Base-by-base conservation (phyloP, 2,113 vertebrate species). In the Sapayoa aenigma region DNA sequence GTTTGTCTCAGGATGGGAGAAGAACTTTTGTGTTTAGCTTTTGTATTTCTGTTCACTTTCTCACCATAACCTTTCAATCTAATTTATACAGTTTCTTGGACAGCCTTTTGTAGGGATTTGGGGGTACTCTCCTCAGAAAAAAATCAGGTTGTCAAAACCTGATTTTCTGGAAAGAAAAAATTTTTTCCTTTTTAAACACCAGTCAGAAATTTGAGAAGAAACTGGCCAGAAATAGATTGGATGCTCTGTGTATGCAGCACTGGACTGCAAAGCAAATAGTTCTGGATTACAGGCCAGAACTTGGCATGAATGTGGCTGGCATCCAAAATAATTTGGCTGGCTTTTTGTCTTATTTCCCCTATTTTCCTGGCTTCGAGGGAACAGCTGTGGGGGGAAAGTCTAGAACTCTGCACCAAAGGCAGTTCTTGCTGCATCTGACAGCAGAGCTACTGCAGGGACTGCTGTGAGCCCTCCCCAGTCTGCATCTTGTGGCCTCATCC, bases 381-480 rank as follows among this genome's bases (percentile, higher is more conserved):
- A 31, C 28, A 53, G 23, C 20, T 59, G 7, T 12, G 14, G 18
- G 10, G 30, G 8, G 2, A 2, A 79, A 84, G 30, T 39, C 27
- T 55, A 77, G 76, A 69, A 75, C 65, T 76, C 30, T 52, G 23
- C 27, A 24, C 35, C 41, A 13, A 49, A 81, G 11, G 17, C 5
- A 1, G 4, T 67, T 86, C 55, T 83, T n/a, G 23, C 14, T 67
- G 23, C 67, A 7, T 84, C 17, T 81, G 33, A 30, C 37, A 65
- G 39, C 47, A 62, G 55, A 80, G 42, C 28, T 42, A 28, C 71
- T 1, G 1, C 1, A 0, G 39, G 39, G 46, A 23, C 28, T 46
- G 50, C 33, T 82, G 55, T 1, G 21, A 63, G 56, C 1, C 2
- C 33, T 49, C n/a, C 52, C 15, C 1, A 1, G 14, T 8, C 44